A percentile compares a stretch with the other conserved stretches of the same genome.
Evolutionary conservation across 1,140 invertebrate genomes (phyloP).

Genomic region (Agrypnia vestita): DNA sequence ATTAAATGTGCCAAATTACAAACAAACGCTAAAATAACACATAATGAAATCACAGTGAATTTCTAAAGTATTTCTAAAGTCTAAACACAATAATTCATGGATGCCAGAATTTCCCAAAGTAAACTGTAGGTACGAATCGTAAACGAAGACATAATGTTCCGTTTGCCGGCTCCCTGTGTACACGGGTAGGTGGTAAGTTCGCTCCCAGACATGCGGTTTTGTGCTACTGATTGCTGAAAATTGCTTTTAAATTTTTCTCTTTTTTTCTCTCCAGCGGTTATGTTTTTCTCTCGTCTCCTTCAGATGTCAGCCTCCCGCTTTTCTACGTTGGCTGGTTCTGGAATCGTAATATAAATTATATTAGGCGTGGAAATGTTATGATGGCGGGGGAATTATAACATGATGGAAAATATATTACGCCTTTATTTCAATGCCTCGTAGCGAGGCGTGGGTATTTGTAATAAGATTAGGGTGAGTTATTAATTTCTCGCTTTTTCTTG

Average conservation of each 20-base stretch:
- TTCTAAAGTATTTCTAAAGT: no score
- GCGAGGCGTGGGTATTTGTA: constrained; percentile 31
- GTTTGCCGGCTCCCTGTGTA: neutral
- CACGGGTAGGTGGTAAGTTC: constrained; percentile 29
- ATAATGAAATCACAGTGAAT: no score
- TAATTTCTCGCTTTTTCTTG: constrained; percentile 27
- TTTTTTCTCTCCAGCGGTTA: constrained; percentile 45
- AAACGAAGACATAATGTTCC: constrained; percentile 56
- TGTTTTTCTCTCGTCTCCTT: constrained; percentile 45
- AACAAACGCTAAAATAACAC: no score
- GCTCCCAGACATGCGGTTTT: constrained; percentile 57
- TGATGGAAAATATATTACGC: constrained; percentile 49
- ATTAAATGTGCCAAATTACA: no score
- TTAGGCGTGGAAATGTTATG: constrained; percentile 50
- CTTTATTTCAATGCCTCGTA: constrained; percentile 46
- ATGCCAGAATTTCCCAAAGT: constrained; percentile 54
- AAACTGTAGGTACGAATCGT: constrained; percentile 51
- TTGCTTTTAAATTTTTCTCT: constrained; percentile 59
- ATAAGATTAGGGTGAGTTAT: constrained; percentile 42
- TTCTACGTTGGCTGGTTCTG: constrained; percentile 20
- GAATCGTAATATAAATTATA: constrained; percentile 54
- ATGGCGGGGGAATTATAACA: constrained; percentile 41
- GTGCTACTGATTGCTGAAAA: constrained; percentile 60
- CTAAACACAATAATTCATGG: neutral
- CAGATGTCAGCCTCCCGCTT: constrained; percentile 50